Percentiles rank a stretch among this genome's conserved stretches.
phyloP scores from a whole-genome alignment of 1,140 invertebrate genomes.

The Dreissena polymorpha region DNA sequence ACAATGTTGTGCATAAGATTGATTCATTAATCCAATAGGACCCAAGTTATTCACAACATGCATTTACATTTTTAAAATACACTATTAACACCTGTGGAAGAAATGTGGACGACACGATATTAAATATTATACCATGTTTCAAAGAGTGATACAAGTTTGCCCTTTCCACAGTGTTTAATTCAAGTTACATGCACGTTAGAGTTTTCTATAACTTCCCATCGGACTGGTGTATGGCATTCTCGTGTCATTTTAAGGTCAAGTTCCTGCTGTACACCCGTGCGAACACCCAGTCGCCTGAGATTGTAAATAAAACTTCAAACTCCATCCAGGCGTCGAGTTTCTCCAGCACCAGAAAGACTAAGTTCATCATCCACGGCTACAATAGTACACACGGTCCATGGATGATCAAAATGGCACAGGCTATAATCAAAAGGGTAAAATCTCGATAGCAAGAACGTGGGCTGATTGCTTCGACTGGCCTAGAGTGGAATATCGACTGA shows the following conservation, averaged over 20 bases:
- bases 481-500: neutral
- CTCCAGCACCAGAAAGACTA: constrained; percentile 72
- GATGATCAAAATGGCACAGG: constrained; percentile 95
- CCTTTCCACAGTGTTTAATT: too few relatives aligned
- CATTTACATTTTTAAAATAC: too few relatives aligned
- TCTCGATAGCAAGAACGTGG: neutral
- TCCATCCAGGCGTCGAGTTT: constrained; percentile 75
- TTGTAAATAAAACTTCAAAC: constrained; percentile 28
- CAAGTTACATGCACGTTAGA: too few relatives aligned
- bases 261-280: constrained; percentile 58
- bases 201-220: neutral
- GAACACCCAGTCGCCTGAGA: constrained; percentile 46
- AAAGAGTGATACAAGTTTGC: too few relatives aligned
- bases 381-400: constrained; percentile 92
- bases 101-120: too few relatives aligned
- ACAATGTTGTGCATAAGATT: too few relatives aligned
- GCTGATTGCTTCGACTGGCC: neutral
- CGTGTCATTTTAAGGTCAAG: constrained; percentile 15
- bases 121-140: too few relatives aligned
- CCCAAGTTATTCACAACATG: too few relatives aligned
- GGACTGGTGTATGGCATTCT: neutral
- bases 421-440: constrained; percentile 81
- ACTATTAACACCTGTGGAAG: too few relatives aligned
- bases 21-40: too few relatives aligned
- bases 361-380: constrained; percentile 97